Evolutionary conservation across 2,797 vertebrate genomes (phyloP).

Genomic region (Melopsittacus undulatus): DNA sequence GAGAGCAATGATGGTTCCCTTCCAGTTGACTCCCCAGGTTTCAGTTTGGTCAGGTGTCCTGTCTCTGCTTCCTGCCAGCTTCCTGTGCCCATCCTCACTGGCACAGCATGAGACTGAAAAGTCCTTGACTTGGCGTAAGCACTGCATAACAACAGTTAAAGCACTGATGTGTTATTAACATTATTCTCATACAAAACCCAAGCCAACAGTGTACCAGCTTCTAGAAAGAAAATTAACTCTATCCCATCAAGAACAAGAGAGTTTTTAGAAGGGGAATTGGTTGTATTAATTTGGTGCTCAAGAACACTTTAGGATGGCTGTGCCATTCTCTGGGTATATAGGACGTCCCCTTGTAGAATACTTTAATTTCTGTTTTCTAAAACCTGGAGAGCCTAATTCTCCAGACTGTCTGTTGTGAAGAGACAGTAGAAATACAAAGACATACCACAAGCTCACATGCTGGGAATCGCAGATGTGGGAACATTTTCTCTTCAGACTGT

Average conservation of each 20-base stretch:
- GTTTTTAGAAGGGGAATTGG: not conserved
- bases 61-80: not conserved
- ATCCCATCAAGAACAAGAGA: not conserved
- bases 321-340: not conserved
- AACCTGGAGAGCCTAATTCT: not conserved
- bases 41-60: not conserved
- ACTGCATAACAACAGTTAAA: not conserved
- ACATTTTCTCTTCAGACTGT: not conserved
- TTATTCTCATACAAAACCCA: not conserved
- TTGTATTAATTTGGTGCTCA: not conserved
- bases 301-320: not conserved
- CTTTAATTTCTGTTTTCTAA: not conserved
- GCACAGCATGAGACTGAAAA: not conserved
- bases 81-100: not conserved
- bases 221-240: not conserved
- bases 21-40: not conserved
- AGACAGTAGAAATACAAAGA: not conserved
- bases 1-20: not conserved
- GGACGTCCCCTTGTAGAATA: not conserved
- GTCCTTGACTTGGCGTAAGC: not conserved
- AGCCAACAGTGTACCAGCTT: not conserved
- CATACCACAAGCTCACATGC: not conserved
- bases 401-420: not conserved
- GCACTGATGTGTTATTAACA: not conserved
- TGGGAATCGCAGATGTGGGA: not conserved